Evolutionary conservation across 2,888 invertebrate genomes (phyloP), one percentile per base, ranked within the genome.

Genomic region (Calameuta filiformis): DNA sequence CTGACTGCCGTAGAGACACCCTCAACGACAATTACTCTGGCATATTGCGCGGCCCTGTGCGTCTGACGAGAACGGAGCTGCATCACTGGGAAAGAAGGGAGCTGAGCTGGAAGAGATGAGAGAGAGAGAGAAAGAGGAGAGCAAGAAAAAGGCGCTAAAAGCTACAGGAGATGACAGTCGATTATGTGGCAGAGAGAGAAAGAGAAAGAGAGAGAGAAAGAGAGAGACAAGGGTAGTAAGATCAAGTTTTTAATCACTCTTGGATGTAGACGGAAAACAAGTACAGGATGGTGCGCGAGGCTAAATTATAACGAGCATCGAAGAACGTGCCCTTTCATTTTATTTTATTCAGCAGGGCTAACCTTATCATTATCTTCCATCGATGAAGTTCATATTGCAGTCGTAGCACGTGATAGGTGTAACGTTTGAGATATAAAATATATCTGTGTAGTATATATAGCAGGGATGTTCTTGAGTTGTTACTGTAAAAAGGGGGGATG

Each of bases 211-310:
- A 33, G 1, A 3, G 3, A 4, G 33, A 33, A 3, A 4, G 33
- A 33, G 35, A 73, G 71, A 12, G 71, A 71, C 12, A 12, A 71
- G 71, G 15, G 75, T 73, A 80, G 80, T 75, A 81, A 84, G 86
- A 88, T 89, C 88, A 88, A 87, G 87, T 88, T 88, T 88, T 89
- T 88, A 88, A 88, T 88, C 88, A 88, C 89, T 89, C 86, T 87
- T 85, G 83, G 84, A 86, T 85, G 86, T 87, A 85, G 84, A 82
- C 81, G 82, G 37, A 73, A 73, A 73, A 73, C 68, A 71, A 77
- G n/a, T 6, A 31, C 35, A 31, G 56, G 77, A 71, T 37, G 69
- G 71, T n/a, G 56, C 76, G 71, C n/a, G 1, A 56, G 9, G 56
- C 2, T 56, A 56, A 56, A 56, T 56, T 56, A 23, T 23, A 56